Evolutionary conservation across 1,140 invertebrate species (phyloP).

Genomic region (Drepana arcuata): DNA sequence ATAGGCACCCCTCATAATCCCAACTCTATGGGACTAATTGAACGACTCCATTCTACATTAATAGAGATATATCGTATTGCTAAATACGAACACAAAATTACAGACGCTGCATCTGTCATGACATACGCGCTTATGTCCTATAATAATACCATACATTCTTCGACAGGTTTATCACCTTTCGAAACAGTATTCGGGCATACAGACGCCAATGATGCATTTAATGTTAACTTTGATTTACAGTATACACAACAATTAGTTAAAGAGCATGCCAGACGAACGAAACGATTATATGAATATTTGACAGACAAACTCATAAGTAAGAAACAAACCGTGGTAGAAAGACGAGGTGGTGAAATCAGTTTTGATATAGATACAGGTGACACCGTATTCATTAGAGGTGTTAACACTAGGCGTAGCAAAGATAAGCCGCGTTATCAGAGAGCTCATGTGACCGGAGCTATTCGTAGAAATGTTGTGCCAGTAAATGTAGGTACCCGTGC

Average conservation of each 20-base stretch:
- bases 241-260: constrained; percentile 14
- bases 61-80: constrained; percentile 30
- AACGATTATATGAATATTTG: constrained; percentile 1
- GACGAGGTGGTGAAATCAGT: neutral
- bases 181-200: constrained; percentile 18
- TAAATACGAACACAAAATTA: constrained; percentile 20
- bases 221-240: constrained; percentile 8
- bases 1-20: constrained; percentile 31
- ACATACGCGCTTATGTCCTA: constrained; percentile 10
- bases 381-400: constrained; percentile 14
- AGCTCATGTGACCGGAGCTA: constrained; percentile 10
- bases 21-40: constrained; percentile 31
- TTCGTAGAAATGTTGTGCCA: constrained; percentile 6
- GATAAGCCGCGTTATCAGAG: constrained; percentile 20
- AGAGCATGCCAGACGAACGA: constrained; percentile 9
- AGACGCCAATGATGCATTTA: constrained; percentile 3
- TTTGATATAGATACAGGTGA: constrained; percentile 10
- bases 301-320: neutral
- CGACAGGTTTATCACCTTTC: constrained; percentile 14
- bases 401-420: constrained; percentile 20
- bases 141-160: constrained; percentile 14
- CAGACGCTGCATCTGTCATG: constrained; percentile 14
- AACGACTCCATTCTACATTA: constrained; percentile 27
- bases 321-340: neutral
- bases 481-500: constrained; percentile 34